Conservation (phyloP, 2,113 vertebrate species). For the Gulo gulo region DNA sequence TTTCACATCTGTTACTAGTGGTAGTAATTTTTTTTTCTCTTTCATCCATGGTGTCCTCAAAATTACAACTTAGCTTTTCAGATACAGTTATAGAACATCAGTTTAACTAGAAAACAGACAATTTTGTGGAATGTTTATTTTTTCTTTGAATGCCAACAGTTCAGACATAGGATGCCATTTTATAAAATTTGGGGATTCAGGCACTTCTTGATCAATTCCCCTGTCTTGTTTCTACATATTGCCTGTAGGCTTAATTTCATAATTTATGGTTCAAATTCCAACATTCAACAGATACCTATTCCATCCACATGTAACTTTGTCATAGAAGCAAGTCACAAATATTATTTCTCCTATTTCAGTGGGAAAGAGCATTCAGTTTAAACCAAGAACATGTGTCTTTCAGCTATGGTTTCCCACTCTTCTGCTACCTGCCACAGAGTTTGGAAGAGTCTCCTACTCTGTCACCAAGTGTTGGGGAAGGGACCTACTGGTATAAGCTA, state of each 20-base stretch:
- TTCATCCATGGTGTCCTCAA: slow-evolving; percentile 79
- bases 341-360: background rate
- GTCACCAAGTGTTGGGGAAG: background rate
- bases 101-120: slow-evolving; percentile 74
- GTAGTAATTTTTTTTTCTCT: slow-evolving; percentile 86
- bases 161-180: slow-evolving; percentile 53
- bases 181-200: slow-evolving; percentile 26
- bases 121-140: slow-evolving; percentile 68
- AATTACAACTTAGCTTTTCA: slow-evolving; percentile 82
- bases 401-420: background rate
- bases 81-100: slow-evolving; percentile 74
- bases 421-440: background rate
- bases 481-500: background rate
- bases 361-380: background rate
- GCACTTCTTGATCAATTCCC: background rate
- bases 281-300: background rate
- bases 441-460: background rate
- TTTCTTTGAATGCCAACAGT: slow-evolving; percentile 53
- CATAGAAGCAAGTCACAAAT: background rate
- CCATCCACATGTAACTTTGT: background rate
- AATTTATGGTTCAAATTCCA: background rate
- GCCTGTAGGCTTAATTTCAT: background rate
- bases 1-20: slow-evolving; percentile 95
- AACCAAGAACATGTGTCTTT: background rate
- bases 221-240: background rate